Evolutionary conservation across 2,888 invertebrate species (phyloP).

Genomic region (Nephrotoma appendiculata): DNA sequence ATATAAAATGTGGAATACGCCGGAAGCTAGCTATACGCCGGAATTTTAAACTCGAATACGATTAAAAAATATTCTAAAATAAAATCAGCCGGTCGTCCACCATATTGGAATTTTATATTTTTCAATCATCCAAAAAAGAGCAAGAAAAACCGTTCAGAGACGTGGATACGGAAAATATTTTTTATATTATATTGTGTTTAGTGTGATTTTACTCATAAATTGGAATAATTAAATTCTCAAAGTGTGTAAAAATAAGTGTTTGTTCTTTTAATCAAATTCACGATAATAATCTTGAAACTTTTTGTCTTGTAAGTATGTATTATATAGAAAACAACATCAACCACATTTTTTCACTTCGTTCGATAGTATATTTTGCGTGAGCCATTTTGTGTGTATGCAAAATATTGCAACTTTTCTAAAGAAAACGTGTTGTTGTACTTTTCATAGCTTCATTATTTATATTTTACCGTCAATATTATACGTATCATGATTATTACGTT

Average conservation of each 20-base stretch:
- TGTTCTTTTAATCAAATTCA: background rate
- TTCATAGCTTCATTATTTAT: background rate
- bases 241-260: background rate
- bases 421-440: background rate
- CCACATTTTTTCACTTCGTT: background rate
- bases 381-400: background rate
- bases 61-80: background rate
- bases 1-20: no score
- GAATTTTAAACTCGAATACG: no score
- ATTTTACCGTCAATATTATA: background rate
- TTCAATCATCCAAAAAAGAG: background rate
- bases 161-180: background rate
- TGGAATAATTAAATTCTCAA: background rate
- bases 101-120: background rate
- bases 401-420: background rate
- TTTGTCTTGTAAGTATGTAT: background rate
- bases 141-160: constrained; percentile 1
- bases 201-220: background rate
- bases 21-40: no score
- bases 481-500: background rate
- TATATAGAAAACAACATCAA: background rate
- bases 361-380: background rate
- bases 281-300: background rate
- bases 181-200: background rate
- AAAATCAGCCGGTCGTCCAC: background rate